phyloP scores from a whole-genome alignment of 2,113 vertebrate genomes.

The Cyprinus carpio region DNA sequence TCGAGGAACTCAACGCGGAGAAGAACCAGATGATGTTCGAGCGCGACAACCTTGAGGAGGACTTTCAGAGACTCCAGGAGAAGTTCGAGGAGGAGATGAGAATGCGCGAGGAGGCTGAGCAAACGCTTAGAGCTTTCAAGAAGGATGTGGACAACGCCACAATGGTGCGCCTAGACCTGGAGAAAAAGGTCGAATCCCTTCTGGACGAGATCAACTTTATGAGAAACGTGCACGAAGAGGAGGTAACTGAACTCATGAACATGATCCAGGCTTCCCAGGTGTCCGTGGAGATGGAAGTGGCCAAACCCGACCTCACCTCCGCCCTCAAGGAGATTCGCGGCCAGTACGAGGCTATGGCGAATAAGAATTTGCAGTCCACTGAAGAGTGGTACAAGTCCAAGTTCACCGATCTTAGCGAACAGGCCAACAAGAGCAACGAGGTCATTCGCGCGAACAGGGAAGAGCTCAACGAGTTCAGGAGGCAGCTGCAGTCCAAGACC shows the following conservation, averaged over 20 bases:
- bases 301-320: no score
- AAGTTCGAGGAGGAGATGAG: conserved; percentile 81
- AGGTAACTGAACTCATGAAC: conserved; percentile 85
- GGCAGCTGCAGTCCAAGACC: conserved; percentile 90
- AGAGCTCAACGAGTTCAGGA: conserved; percentile 89
- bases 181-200: conserved; percentile 88
- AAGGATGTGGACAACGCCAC: conserved; percentile 88
- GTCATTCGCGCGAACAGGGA: conserved; percentile 87
- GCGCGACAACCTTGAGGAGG: conserved; percentile 83
- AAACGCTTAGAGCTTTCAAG: conserved; percentile 81
- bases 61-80: conserved; percentile 78
- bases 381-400: conserved; percentile 96
- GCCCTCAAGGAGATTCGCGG: conserved; percentile 34
- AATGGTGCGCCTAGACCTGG: conserved; percentile 86
- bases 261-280: conserved; percentile 77
- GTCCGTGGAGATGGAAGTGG: no score
- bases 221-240: conserved; percentile 87
- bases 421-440: conserved; percentile 86
- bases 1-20: conserved; percentile 82
- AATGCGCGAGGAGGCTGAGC: conserved; percentile 82
- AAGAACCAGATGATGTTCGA: conserved; percentile 84
- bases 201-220: conserved; percentile 88
- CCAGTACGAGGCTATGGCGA: conserved; percentile 91
- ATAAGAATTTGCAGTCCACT: conserved; percentile 91
- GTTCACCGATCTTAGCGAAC: conserved; percentile 86